Evolutionary conservation across 2,113 vertebrate genomes (phyloP).

Genomic region (Cyanoderma ruficeps): DNA sequence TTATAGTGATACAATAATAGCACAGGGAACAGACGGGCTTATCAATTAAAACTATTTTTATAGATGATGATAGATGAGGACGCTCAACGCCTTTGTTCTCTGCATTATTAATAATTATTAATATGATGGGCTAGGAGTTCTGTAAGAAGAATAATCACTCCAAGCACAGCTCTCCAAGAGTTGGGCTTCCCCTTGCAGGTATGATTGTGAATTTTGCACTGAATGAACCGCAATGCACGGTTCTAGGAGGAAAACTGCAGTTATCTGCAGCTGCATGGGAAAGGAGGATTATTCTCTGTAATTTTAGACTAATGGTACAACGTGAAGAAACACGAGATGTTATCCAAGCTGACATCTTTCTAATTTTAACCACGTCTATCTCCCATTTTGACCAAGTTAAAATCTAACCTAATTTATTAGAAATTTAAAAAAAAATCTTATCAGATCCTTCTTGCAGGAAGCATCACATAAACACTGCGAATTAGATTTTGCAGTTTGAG

Average conservation of each 20-base stretch:
- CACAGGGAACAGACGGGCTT: conserved; percentile 52
- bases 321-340: background rate
- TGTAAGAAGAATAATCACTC: background rate
- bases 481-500: background rate
- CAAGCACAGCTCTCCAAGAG: background rate
- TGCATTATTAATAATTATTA: conserved; percentile 26
- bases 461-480: background rate
- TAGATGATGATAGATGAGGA: background rate
- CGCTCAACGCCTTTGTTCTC: background rate
- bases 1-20: conserved; percentile 30
- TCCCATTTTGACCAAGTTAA: conserved; percentile 27
- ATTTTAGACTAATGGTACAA: background rate
- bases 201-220: background rate
- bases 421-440: background rate
- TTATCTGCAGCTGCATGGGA: background rate
- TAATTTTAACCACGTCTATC: conserved; percentile 14
- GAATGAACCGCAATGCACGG: background rate
- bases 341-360: background rate
- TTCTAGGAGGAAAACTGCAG: conserved; percentile 1
- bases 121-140: background rate
- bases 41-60: conserved; percentile 52
- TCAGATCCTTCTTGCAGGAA: conserved; percentile 17
- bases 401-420: conserved; percentile 15
- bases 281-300: background rate
- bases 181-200: background rate